Evolutionary conservation across 2,888 invertebrate genomes (phyloP), one percentile per base, ranked within the genome.

Genomic region (Pyralis farinalis): DNA sequence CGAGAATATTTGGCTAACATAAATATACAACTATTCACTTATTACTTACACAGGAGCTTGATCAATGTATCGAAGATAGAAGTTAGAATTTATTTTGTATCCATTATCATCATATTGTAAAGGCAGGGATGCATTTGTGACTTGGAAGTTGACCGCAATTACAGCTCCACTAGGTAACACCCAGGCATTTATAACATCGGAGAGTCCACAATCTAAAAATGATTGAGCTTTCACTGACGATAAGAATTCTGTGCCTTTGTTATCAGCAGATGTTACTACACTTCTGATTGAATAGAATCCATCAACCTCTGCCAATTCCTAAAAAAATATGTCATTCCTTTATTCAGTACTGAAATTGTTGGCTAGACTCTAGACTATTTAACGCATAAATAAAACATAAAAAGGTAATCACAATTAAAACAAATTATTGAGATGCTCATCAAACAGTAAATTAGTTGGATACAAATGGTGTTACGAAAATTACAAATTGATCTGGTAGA

Each of bases 171-270:
- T 91, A 35, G 94, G 94, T 67, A 97, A 93, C 32, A 97, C 83
- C 71, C 96, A 95, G 11, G 96, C 86, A 60, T 94, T 95, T 11
- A 98, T 82, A 12, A 93, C 90, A 69, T 97, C 97, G 49, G 94
- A 93, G 8, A 97, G 82, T 39, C 94, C 92, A 32, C 94, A 93
- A 50, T 94, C 94, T 25, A 95, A 85, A 46, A 97, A 85, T 47
- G 93, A 90, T 82, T 93, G 93, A 9, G 97, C 96, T 88, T 94
- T 96, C 12, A 94, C 91, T 44, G 95, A 95, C 7, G 96, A 94
- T 7, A 94, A 76, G 60, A 95, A 96, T 48, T 92, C 91, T 12
- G 90, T 86, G 68, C 92, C 93, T 47, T 82, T 87, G 16, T 93
- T 93, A 59, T 94, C 94, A 34, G 92, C 91, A 53, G 92, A 91